Base-by-base conservation (phyloP, 1,140 invertebrate species). In the Eupeodes corollae region DNA sequence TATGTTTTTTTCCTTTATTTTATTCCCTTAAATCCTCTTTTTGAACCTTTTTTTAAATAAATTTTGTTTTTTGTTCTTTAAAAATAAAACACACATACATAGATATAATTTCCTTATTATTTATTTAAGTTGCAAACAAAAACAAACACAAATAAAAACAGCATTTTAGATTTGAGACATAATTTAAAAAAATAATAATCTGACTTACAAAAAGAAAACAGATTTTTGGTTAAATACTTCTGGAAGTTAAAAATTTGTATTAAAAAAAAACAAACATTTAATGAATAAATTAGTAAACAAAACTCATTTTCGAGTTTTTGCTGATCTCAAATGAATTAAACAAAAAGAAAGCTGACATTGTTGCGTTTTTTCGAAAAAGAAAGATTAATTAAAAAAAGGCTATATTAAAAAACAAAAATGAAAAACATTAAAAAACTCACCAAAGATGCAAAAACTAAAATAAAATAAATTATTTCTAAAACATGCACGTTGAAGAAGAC, bases 171-270 rank as follows among this genome's bases (percentile, higher is more conserved):
- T 26, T n/a, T 26, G 21, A 26, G 21, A 26, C 8, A 26, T 26
- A 26, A 26, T 5, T n/a, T 26, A 26, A 8, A 26, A 26, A 26
- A 26, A 5, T 26, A 5, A 3, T 26, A 8, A 26, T 5, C 21
- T 26, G 3, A 5, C 3, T 5, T 26, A 26, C 3, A 26, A 26
- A 26, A 26, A 26, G 3, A 26, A 26, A 26, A 26, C 21, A 26
- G 8, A 3, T 26, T 26, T 26, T 26, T 26, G 21, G 21, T 26
- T 15, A 41, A 13, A 42, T 42, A 40, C 42, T 42, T 46, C 35
- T 39, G 54, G 54, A 56, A 52, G 52, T 50, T 52, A 56, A 52
- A 47, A 52, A 49, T 37, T 52, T 34, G 39, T 31, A 48, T 14
- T 18, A 10, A 21, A 11, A 37, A 37, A 37, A n/a, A 52, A 53